Base-by-base conservation (phyloP, 2,113 vertebrate genomes). In the Apteryx owenii region DNA sequence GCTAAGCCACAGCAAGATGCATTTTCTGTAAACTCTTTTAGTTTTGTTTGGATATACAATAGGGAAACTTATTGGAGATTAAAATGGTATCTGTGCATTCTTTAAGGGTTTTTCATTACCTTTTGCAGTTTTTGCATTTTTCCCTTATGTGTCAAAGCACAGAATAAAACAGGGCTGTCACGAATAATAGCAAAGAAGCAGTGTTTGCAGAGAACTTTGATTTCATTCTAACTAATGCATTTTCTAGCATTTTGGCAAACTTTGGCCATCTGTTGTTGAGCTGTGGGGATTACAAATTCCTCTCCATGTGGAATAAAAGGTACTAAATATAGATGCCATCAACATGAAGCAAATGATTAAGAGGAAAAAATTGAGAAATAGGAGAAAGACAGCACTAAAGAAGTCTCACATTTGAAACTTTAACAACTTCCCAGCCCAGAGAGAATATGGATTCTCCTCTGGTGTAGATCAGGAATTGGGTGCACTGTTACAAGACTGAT, bases 211-310 rank as follows among this genome's bases (percentile, higher is more conserved):
- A 89, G 60, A 86, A n/a, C 89, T 95, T 94, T 83, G 40, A 89
- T 88, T 97, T 79, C 61, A 68, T 25, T 50, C 40, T 92, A 25
- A 81, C n/a, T 91, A 68, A 81, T 28, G 66, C 40, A 91, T 96
- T 95, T 85, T 79, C 83, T 66, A 88, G 85, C 50, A 58, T 76
- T 95, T 96, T 85, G 70, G 81, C 76, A 95, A 93, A 97, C 26
- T 93, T 84, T 48, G 18, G 36, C 72, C 71, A 88, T 56, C 81
- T 95, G 85, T 69, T 90, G 48, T 76, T 89, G 64, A 81, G 44
- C 64, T 64, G 29, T 50, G 66, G 66, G 44, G 89, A 88, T 23
- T 31, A 81, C n/a, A 58, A 77, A 72, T 56, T 89, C 53, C 23
- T 12, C 65, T 92, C 42, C 50, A 31, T 71, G 28, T 50, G 58